These are phyloP conservation scores for Microplitis deprimator DNA, from an alignment of 2,888 invertebrate species.

Conservation along the genomic window DNA sequence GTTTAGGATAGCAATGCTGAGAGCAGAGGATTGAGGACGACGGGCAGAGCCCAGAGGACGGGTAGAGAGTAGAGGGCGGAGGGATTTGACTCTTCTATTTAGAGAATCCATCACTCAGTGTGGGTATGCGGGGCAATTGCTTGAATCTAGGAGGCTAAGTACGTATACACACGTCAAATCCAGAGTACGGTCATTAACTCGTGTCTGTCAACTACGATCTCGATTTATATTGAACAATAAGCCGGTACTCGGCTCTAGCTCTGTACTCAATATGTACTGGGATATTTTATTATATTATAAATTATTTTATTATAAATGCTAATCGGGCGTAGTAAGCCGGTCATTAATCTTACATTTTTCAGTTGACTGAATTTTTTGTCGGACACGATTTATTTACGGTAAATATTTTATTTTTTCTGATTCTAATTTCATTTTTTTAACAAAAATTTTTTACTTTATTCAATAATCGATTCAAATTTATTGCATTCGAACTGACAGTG, in stretches of 20 bases:
- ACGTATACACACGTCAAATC: constrained; percentile 51
- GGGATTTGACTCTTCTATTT: constrained; percentile 57
- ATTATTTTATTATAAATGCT: constrained; percentile 17
- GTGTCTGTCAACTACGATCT: constrained; percentile 46
- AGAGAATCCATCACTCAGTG: constrained; percentile 62
- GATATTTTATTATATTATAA: constrained; percentile 16
- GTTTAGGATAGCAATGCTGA: constrained; percentile 42
- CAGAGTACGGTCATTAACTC: constrained; percentile 51
- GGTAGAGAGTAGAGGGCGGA: not conserved
- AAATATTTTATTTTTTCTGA: not conserved
- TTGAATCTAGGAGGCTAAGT: constrained; percentile 45
- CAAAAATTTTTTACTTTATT: too few relatives aligned
- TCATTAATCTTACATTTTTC: not conserved
- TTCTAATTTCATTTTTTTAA: not conserved
- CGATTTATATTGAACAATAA: constrained; percentile 50
- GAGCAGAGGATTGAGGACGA: not conserved
- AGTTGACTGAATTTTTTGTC: not conserved
- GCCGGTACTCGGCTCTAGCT: not conserved
- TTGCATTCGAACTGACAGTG: too few relatives aligned
- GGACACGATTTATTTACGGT: not conserved
- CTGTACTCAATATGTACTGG: constrained; percentile 25
- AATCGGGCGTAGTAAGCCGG: not conserved
- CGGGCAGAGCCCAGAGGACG: not conserved
- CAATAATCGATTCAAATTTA: too few relatives aligned
- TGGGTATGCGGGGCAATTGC: constrained; percentile 21